These are phyloP conservation scores for Eurystomus glaucurus DNA, from an alignment of 2,797 vertebrate species.

Conservation along the genomic window DNA sequence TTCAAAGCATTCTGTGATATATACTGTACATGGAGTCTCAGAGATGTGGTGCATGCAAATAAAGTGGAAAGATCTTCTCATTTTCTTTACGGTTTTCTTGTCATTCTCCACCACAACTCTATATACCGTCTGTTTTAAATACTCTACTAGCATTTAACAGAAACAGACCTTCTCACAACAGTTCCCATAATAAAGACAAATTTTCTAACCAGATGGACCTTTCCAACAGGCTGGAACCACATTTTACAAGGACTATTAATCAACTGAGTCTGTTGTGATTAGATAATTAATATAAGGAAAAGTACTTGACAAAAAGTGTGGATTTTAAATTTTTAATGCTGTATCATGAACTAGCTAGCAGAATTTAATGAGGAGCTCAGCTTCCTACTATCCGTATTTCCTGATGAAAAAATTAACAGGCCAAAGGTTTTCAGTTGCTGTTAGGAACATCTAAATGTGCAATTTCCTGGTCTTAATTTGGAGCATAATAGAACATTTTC, in stretches of 20 bases:
- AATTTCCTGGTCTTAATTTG: slow-evolving; percentile 39
- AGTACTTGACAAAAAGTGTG: slow-evolving; percentile 57
- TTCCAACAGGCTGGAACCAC: slow-evolving; percentile 54
- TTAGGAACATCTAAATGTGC: slow-evolving; percentile 15
- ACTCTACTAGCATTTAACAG: slow-evolving; percentile 39
- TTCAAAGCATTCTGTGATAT: not conserved
- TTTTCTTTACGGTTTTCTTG: not conserved
- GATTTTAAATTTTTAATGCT: slow-evolving; percentile 77
- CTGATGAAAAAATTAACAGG: slow-evolving; percentile 12
- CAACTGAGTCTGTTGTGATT: slow-evolving; percentile 63
- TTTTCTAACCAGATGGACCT: slow-evolving; percentile 35
- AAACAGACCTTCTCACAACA: not conserved
- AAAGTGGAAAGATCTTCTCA: not conserved
- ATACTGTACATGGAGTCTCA: not conserved
- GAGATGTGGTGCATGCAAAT: not conserved
- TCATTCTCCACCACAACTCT: not conserved
- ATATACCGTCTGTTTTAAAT: slow-evolving; percentile 10
- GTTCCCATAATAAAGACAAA: not conserved
- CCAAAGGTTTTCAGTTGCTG: not conserved
- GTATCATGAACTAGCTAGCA: slow-evolving; percentile 57
- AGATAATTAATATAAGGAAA: slow-evolving; percentile 79
- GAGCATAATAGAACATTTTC: slow-evolving; percentile 19
- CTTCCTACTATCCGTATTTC: slow-evolving; percentile 37
- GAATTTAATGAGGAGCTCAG: slow-evolving; percentile 62
- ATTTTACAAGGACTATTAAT: slow-evolving; percentile 67